These are phyloP conservation scores for Drosophila neonasuta DNA, from an alignment of 2,888 invertebrate species.

Conservation along the genomic window DNA sequence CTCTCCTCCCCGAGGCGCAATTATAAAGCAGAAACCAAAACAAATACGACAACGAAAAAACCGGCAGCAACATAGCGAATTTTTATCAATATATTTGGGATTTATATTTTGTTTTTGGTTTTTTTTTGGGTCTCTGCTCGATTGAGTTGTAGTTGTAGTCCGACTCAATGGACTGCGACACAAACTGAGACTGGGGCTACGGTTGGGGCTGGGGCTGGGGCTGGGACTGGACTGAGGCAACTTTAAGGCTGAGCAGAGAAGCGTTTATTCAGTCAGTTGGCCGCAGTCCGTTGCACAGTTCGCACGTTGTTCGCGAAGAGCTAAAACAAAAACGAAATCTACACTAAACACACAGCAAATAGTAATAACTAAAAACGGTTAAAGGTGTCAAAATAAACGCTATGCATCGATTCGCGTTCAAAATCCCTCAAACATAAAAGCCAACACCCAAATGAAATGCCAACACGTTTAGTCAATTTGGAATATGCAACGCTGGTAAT, in stretches of 20 bases:
- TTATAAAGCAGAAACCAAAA: constrained; percentile 50
- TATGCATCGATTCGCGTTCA: constrained; percentile 35
- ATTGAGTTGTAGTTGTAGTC: constrained; percentile 35
- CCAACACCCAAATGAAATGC: constrained; percentile 46
- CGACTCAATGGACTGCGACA: constrained; percentile 38
- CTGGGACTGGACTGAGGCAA: constrained; percentile 26
- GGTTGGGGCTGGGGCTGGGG: not conserved
- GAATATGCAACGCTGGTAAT: constrained; percentile 45
- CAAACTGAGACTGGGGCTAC: constrained; percentile 2
- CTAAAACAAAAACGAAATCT: constrained; percentile 9
- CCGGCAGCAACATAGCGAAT: constrained; percentile 57
- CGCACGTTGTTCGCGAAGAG: constrained; percentile 60
- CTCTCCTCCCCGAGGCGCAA: constrained; percentile 17
- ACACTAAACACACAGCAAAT: constrained; percentile 9
- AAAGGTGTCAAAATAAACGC: constrained; percentile 21
- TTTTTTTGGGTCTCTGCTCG: constrained; percentile 17
- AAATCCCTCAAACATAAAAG: constrained; percentile 21
- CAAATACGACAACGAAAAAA: constrained; percentile 47
- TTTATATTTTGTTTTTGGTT: constrained; percentile 20
- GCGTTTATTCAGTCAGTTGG: constrained; percentile 58
- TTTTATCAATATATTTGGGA: constrained; percentile 54
- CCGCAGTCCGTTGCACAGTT: constrained; percentile 68
- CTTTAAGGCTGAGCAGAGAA: constrained; percentile 56
- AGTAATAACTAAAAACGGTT: constrained; percentile 3
- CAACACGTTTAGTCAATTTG: constrained; percentile 67